These are phyloP conservation scores for Protodeltote pygarga DNA, from an alignment of 2,888 invertebrate genomes.

Conservation along the genomic window DNA sequence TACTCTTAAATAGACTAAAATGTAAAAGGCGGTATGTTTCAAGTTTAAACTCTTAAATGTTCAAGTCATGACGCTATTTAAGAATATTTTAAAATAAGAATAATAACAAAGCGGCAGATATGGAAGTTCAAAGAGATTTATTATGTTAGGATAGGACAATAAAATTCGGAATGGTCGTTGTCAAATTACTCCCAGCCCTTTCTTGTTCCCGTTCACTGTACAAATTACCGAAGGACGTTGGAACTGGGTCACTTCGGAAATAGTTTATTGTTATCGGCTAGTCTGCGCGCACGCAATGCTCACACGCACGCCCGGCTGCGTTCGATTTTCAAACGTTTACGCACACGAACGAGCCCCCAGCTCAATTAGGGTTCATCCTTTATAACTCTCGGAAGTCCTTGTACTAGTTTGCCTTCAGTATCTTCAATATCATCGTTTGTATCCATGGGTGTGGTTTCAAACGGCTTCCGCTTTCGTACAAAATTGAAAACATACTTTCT, in stretches of 20 bases:
- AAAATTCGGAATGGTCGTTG: conserved; percentile 70
- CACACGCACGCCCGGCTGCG: conserved; percentile 68
- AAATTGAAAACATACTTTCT: conserved; percentile 70
- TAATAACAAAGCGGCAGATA: conserved; percentile 64
- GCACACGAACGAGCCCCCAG: conserved; percentile 67
- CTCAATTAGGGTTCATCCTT: conserved; percentile 81
- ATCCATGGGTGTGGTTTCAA: conserved; percentile 59
- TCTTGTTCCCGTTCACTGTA: conserved; percentile 85
- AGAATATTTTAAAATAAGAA: conserved; percentile 47
- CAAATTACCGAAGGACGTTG: conserved; percentile 85
- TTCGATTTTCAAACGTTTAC: conserved; percentile 78
- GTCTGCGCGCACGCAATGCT: conserved; percentile 82
- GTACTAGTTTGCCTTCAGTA: conserved; percentile 75
- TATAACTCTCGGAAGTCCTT: conserved; percentile 67
- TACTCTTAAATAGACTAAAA: conserved; percentile 47
- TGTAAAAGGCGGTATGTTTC: conserved; percentile 44
- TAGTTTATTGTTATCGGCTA: conserved; percentile 87
- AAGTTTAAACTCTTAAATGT: conserved; percentile 52
- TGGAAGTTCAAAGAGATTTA: conserved; percentile 61
- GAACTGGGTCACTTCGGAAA: conserved; percentile 87
- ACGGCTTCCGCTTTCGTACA: conserved; percentile 78
- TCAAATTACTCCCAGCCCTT: conserved; percentile 81
- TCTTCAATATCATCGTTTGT: conserved; percentile 60
- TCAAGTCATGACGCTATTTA: conserved; percentile 59
- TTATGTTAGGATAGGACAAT: conserved; percentile 65